A percentile compares a stretch with the other conserved stretches of the same genome.
phyloP scores from a whole-genome alignment of 1,140 invertebrate species.

The Adoxophyes honmai region DNA sequence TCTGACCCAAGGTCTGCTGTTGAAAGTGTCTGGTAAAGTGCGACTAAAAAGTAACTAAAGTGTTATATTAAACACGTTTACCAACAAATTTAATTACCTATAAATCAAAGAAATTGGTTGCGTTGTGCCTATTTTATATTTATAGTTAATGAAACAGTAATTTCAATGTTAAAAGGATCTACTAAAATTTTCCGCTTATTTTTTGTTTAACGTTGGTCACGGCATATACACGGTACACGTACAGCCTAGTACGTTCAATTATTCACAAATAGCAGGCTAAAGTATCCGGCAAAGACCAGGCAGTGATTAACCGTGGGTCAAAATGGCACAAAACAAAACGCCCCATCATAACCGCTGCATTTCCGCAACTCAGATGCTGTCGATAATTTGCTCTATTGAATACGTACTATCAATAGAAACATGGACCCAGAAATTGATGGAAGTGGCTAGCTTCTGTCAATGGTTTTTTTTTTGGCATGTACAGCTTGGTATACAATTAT shows the following conservation, averaged over 20 bases:
- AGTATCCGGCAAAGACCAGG: neutral
- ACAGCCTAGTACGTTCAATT: neutral
- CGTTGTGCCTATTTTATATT: no score
- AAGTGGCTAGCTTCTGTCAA: no score
- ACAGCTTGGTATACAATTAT: no score
- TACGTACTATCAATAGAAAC: conserved; percentile 23
- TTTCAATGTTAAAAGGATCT: no score
- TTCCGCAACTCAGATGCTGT: conserved; percentile 28
- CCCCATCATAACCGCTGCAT: conserved; percentile 35
- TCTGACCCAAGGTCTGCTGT: neutral
- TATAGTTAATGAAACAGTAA: no score
- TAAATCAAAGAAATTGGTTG: no score
- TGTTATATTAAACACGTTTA: neutral
- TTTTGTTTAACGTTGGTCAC: no score
- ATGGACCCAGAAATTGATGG: no score
- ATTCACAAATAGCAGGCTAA: neutral
- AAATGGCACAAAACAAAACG: conserved; percentile 40
- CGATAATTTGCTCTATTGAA: conserved; percentile 42
- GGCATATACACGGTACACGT: no score
- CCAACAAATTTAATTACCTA: no score
- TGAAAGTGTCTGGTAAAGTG: neutral
- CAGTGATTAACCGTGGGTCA: conserved; percentile 26
- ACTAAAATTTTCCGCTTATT: no score
- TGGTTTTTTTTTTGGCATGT: no score
- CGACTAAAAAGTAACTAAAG: neutral